Conservation (phyloP, 2,888 invertebrate species). For the Pristionchus entomophagus region DNA sequence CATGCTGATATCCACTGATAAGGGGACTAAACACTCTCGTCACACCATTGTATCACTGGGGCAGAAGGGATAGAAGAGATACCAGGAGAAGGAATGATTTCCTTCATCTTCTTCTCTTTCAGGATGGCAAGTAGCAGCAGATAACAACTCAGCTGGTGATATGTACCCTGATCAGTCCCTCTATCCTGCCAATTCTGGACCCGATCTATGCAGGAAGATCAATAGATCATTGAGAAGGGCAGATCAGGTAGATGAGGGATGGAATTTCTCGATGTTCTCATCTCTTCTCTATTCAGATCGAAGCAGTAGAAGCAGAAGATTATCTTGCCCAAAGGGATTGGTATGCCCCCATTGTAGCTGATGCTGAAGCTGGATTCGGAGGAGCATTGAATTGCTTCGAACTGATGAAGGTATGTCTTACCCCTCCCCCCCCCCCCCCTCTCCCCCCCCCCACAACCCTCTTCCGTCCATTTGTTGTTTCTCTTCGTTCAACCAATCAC, state of each 20-base stretch:
- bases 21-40: not conserved
- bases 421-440: too few relatives aligned
- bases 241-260: conserved; percentile 71
- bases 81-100: not conserved
- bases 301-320: conserved; percentile 73
- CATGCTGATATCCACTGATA: not conserved
- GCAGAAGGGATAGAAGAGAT: not conserved
- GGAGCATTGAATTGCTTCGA: conserved; percentile 77
- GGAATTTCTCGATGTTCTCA: not conserved
- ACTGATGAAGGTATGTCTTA: conserved; percentile 76
- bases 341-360: conserved; percentile 76
- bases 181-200: conserved; percentile 77
- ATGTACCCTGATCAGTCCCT: conserved; percentile 77
- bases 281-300: conserved; percentile 60
- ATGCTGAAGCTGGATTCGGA: conserved; percentile 77
- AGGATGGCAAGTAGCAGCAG: conserved; percentile 78
- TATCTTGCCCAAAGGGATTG: conserved; percentile 73
- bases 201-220: conserved; percentile 74
- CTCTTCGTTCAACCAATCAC: conserved; percentile 11
- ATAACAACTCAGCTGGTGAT: conserved; percentile 76
- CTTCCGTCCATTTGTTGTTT: not conserved
- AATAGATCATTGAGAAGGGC: conserved; percentile 76
- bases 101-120: conserved; percentile 39
- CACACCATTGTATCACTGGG: not conserved
- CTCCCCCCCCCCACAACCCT: too few relatives aligned